phyloP scores from a whole-genome alignment of 1,140 invertebrate genomes.

The Meloidogyne floridensis region DNA sequence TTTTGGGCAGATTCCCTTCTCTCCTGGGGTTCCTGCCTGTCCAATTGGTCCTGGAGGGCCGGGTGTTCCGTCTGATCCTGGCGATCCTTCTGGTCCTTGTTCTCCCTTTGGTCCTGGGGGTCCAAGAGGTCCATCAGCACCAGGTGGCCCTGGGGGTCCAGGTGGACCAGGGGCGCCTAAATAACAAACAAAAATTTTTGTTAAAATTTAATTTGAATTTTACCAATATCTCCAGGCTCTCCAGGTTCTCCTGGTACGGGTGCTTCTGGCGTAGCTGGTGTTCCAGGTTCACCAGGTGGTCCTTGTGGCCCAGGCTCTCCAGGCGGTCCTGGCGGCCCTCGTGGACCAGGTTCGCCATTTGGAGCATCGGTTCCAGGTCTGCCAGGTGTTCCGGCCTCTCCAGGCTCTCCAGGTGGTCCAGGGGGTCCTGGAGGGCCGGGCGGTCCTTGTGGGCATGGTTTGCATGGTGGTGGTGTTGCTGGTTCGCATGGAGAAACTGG shows the following conservation, averaged over 20 bases:
- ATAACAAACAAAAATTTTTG: background rate
- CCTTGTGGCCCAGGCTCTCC: constrained; percentile 53
- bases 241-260: constrained; percentile 64
- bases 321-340: constrained; percentile 50
- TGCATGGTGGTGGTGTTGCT: constrained; percentile 16
- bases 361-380: constrained; percentile 50
- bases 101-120: constrained; percentile 55
- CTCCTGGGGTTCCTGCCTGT: constrained; percentile 54
- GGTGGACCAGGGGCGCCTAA: constrained; percentile 52
- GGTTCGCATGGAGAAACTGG: constrained; percentile 42
- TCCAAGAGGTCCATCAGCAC: constrained; percentile 51
- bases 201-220: constrained; percentile 25
- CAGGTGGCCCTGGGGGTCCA: constrained; percentile 52
- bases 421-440: constrained; percentile 26
- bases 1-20: constrained; percentile 60
- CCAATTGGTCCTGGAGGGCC: constrained; percentile 59
- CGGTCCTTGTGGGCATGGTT: constrained; percentile 17
- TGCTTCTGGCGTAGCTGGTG: constrained; percentile 59
- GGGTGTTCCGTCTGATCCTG: constrained; percentile 55
- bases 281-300: constrained; percentile 58
- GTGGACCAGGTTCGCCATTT: constrained; percentile 48
- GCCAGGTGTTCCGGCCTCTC: constrained; percentile 45
- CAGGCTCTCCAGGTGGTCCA: constrained; percentile 46
- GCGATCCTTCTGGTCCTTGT: constrained; percentile 56
- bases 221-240: constrained; percentile 60